phyloP scores from a whole-genome alignment of 2,113 vertebrate species.

The Uria lomvia region DNA sequence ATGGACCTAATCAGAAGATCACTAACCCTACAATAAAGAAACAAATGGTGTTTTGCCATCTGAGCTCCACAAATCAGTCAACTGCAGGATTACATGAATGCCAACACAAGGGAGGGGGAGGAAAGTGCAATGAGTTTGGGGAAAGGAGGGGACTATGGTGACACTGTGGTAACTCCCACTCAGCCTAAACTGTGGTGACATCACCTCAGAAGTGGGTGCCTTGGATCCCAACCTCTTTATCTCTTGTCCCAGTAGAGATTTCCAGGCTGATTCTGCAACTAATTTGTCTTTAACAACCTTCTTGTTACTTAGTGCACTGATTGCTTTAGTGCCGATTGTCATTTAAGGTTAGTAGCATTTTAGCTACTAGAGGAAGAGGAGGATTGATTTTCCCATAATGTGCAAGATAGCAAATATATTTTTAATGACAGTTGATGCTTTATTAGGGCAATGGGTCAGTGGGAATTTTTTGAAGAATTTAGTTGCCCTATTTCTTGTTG shows the following conservation, averaged over 20 bases:
- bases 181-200: neutral
- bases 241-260: neutral
- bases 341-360: neutral
- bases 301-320: neutral
- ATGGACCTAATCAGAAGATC: neutral
- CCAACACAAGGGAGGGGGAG: neutral
- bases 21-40: neutral
- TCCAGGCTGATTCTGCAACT: neutral
- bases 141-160: neutral
- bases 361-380: neutral
- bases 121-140: neutral
- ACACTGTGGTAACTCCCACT: neutral
- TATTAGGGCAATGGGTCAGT: neutral
- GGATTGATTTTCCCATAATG: neutral
- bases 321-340: neutral
- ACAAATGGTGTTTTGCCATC: neutral
- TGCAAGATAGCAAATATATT: neutral
- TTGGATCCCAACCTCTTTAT: neutral
- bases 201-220: neutral
- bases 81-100: neutral
- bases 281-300: constrained; percentile 7
- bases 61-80: neutral
- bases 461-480: neutral
- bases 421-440: neutral
- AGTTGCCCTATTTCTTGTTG: neutral